Base-by-base conservation (phyloP, 2,888 invertebrate species). In the Drosophila austrosaltans region DNA sequence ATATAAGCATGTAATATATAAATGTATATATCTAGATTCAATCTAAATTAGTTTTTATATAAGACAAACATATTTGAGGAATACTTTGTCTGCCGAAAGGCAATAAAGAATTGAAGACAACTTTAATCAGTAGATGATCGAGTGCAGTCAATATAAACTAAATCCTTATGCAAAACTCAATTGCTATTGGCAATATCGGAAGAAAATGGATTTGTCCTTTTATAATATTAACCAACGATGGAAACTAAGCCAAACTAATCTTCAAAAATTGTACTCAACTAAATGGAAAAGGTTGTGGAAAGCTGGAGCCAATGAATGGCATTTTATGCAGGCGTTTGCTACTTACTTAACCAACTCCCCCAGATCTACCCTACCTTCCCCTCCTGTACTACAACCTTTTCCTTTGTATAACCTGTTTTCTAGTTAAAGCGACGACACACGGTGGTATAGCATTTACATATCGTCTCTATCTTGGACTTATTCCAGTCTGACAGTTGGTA, bases 401-500 rank as follows among this genome's bases (percentile, higher is more conserved):
- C 1, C 36, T 36, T 36, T 36, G 36, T 36, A 62, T 63, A 36
- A 20, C 64, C 81, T 63, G 68, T 74, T 84, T 67, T 76, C 66
- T 70, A 77, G 66, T 72, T 75, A 73, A 82, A 82, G 86, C 85
- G 86, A 80, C 88, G 78, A 87, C 88, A 83, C 86, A 87, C 85
- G 82, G 78, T 87, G 82, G 82, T 80, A 70, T 81, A 78, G 88
- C 80, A 85, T 87, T 87, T 87, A 76, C 88, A 87, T 87, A 83
- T 87, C 84, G 87, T 79, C 87, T 83, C 79, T 82, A 86, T 88
- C 88, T 83, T 83, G 84, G 88, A 82, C 83, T 80, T 80, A 78
- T 87, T 80, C 88, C 87, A 84, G 83, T 25, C 58, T 53, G 16
- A 16, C 16, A 4, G 48, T 48, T 25, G 8, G 22, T 3, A 16